Evolutionary conservation across 2,888 invertebrate genomes (phyloP).

Genomic region (Escarpia spicata): DNA sequence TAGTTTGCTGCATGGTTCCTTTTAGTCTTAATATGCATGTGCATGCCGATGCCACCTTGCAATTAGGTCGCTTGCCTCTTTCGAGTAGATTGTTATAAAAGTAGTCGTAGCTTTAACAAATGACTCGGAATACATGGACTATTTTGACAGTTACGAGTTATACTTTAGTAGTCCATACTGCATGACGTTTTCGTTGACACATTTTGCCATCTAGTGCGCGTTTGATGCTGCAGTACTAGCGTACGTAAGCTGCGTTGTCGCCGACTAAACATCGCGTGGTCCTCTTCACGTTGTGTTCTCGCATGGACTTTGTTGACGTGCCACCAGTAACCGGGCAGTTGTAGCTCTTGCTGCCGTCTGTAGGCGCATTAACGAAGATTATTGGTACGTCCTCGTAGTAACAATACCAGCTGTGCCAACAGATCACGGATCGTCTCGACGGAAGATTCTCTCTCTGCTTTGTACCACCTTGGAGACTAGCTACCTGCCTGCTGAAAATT

Average conservation of each 20-base stretch:
- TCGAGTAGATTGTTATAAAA: not conserved
- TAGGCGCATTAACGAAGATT: not conserved
- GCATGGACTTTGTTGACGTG: not conserved
- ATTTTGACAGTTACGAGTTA: not conserved
- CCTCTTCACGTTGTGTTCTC: not conserved
- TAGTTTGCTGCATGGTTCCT: not conserved
- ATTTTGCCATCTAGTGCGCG: not conserved
- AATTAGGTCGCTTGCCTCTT: slow-evolving; percentile 16
- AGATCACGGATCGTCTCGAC: slow-evolving; percentile 9
- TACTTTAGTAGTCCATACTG: not conserved
- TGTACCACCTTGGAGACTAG: not conserved
- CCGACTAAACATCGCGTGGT: slow-evolving; percentile 4
- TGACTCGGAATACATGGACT: not conserved
- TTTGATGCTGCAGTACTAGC: not conserved
- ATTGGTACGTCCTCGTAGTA: not conserved
- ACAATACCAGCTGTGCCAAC: not conserved
- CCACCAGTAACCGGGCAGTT: not conserved
- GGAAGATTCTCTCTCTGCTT: not conserved
- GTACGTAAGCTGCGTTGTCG: not conserved
- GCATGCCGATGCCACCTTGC: not conserved
- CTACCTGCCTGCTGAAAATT: slow-evolving; percentile 6
- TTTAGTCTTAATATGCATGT: not conserved
- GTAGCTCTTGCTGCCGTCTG: not conserved
- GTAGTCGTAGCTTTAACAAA: not conserved
- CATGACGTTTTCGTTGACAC: not conserved